Base-by-base conservation (phyloP, 2,113 vertebrate genomes). In the Tupaia chinensis region DNA sequence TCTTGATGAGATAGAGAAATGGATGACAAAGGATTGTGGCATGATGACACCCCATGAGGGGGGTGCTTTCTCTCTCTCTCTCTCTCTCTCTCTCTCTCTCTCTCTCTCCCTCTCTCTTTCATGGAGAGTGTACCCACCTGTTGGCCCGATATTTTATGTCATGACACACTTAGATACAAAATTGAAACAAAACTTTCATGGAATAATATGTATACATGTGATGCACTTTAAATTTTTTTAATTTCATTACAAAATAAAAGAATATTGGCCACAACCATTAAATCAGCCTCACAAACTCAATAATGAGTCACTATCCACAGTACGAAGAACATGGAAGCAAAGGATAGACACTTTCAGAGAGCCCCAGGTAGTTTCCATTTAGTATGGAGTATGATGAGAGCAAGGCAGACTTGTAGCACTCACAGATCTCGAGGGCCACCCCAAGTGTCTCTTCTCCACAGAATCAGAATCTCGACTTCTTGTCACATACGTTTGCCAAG, bases 191-290 rank as follows among this genome's bases (percentile, higher is more conserved):
- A 87, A 8, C 17, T 90, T 80, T 87, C 44, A 54, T 77, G 65
- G 80, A 93, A 80, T 74, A 89, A 73, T 66, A 54, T 2, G 60
- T 15, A 82, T 22, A 60, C 32, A 29, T 69, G 5, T n/a, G 34
- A 88, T 60, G 0, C 27, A 27, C 23, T 60, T 61, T 77, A 89
- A 32, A 63, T 11, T 34, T 74, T 44, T 74, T 44, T 70, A n/a
- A 77, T 34, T 92, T 83, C 44, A 60, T 89, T 66, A 58, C 82
- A 79, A 34, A 94, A 44, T 44, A 44, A 95, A 53, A 91, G 44
- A 93, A 70, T 81, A 34, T 14, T 69, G 56, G 25, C 32, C 32
- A 58, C 60, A 88, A 12, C 8, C 65, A 65, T 78, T 63, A 73
- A 74, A 27, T 25, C 60, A 53, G 54, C 87, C 89, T 89, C 29